phyloP scores from a whole-genome alignment of 2,797 vertebrate species.

The Selene dorsalis region DNA sequence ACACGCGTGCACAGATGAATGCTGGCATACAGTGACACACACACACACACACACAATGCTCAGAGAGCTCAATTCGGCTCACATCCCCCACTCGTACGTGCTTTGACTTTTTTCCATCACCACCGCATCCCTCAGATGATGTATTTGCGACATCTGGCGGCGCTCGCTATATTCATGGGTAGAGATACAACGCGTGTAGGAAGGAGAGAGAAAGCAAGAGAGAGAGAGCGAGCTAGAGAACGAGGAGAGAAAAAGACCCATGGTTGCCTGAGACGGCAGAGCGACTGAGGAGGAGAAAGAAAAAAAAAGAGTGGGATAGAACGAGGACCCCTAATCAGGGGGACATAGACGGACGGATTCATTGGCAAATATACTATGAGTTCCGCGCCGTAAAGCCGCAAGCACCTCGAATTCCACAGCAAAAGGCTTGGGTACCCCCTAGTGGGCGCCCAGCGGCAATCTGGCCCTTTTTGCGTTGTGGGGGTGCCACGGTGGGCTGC shows the following conservation, averaged over 20 bases:
- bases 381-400: constrained; percentile 27
- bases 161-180: constrained; percentile 86
- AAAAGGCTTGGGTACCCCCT: constrained; percentile 96
- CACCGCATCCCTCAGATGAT: constrained; percentile 89
- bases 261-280: constrained; percentile 50
- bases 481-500: constrained; percentile 80
- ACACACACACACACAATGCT: constrained; percentile 72
- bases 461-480: constrained; percentile 82
- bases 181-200: constrained; percentile 67
- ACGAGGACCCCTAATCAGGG: constrained; percentile 54
- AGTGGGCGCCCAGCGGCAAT: constrained; percentile 93
- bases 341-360: constrained; percentile 56
- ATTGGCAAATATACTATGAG: constrained; percentile 50
- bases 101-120: constrained; percentile 90
- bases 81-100: constrained; percentile 92
- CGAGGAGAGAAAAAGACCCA: constrained; percentile 72
- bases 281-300: constrained; percentile 40
- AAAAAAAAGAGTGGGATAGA: constrained; percentile 36
- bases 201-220: constrained; percentile 37
- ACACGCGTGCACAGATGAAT: constrained; percentile 63
- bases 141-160: constrained; percentile 99
- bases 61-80: constrained; percentile 76
- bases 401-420: constrained; percentile 85
- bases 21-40: constrained; percentile 72
- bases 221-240: constrained; percentile 59